Base-by-base conservation (phyloP, 2,113 vertebrate species). In the Calyptommatus sinebrachiatus region DNA sequence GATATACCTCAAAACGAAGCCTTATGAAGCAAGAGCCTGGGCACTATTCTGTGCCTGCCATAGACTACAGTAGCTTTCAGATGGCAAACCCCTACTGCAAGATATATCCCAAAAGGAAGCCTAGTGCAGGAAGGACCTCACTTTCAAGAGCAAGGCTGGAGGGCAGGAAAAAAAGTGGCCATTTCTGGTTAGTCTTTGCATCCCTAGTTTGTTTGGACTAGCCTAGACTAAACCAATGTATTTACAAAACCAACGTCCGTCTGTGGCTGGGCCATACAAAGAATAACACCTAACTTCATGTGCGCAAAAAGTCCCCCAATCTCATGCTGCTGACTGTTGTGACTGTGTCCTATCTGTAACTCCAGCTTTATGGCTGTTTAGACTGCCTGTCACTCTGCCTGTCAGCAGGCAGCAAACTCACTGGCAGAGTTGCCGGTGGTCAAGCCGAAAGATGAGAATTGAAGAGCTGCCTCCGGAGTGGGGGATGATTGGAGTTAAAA, bases 371-470 rank as follows among this genome's bases (percentile, higher is more conserved):
- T 61, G 50, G 90, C 53, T 90, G 87, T 90, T 91, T 86, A 91
- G 88, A 84, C 84, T 90, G 90, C 83, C 82, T 80, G 83, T 89
- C 91, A 80, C 62, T 79, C 76, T 85, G 65, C 84, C 90, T 92
- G 88, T 91, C 85, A 91, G 71, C 82, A 86, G 84, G 84, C 83
- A 86, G 77, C 82, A n/a, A n/a, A 84, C 76, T 76, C 73, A 72
- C 82, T 89, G 86, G 82, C 65, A 72, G 63, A 81, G 83, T 83
- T 89, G 84, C 86, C 76, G 62, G 80, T 84, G 71, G 82, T 86
- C 84, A 86, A 82, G 65, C 79, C 80, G 83, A 80, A 79, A 78
- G 73, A 89, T 78, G 77, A 84, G 80, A 84, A 87, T 85, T 82
- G 74, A 63, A 78, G 79, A 82, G 84, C 82, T 78, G 77, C 11